Percentiles rank a stretch among this genome's conserved stretches.
phyloP scores from a whole-genome alignment of 2,888 invertebrate species.

The Melanophora roralis region DNA sequence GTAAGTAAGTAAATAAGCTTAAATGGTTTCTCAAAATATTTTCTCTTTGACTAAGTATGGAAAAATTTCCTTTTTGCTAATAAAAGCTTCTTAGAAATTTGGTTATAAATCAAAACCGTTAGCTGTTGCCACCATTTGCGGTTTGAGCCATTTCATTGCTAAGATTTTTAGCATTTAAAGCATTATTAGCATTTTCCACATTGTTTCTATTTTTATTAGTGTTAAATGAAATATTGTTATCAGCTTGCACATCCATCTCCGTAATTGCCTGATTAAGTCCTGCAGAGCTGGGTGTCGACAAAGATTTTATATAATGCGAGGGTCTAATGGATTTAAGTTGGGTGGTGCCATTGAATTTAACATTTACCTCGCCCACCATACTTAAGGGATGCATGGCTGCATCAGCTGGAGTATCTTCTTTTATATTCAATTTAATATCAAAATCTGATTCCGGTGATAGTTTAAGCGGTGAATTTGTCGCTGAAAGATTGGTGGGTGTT shows the following conservation, averaged over 20 bases:
- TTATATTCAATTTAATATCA: neutral
- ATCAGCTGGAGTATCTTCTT: neutral
- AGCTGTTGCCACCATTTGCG: conserved; percentile 70
- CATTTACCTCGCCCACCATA: conserved; percentile 85
- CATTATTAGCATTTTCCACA: neutral
- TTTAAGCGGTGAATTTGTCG: conserved; percentile 30
- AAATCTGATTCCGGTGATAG: conserved; percentile 37
- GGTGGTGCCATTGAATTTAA: conserved; percentile 88
- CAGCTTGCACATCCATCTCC: conserved; percentile 20
- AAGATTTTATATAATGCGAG: conserved; percentile 71
- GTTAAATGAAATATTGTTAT: neutral
- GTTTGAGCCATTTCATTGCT: conserved; percentile 39
- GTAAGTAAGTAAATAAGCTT: neutral
- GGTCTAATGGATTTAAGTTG: conserved; percentile 87
- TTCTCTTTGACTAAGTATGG: neutral
- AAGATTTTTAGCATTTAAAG: neutral
- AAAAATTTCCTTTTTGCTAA: conserved; percentile 31
- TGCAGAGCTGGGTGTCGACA: conserved; percentile 61
- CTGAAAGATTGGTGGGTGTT: conserved; percentile 26
- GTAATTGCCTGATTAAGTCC: conserved; percentile 4
- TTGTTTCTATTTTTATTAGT: neutral
- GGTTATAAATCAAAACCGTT: conserved; percentile 76
- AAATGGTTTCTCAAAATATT: conserved; percentile 52
- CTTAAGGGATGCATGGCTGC: conserved; percentile 84
- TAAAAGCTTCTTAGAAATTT: conserved; percentile 73